phyloP scores from a whole-genome alignment of 2,797 vertebrate species.

The Chrysocyon brachyurus region DNA sequence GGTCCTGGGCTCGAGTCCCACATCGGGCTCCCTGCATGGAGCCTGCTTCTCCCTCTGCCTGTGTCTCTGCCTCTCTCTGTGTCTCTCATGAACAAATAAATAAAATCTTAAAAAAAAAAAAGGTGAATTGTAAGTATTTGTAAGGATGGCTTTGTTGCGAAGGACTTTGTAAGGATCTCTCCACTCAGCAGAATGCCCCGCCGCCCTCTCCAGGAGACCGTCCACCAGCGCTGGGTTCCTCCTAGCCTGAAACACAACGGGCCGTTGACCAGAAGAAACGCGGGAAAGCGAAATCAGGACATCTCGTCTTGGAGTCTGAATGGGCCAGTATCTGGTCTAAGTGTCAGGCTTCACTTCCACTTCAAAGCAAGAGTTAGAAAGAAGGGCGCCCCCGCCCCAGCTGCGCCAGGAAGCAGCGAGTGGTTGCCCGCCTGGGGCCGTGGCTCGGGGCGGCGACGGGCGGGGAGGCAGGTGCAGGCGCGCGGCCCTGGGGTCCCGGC shows the following conservation, averaged over 20 bases:
- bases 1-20: too few species aligned
- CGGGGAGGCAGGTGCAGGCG: neutral
- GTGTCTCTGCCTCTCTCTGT: too few species aligned
- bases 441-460: too few species aligned
- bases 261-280: neutral
- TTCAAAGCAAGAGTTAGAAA: conserved; percentile 37
- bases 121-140: neutral
- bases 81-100: too few species aligned
- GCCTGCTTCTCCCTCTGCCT: too few species aligned
- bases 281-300: neutral
- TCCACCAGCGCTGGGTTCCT: neutral
- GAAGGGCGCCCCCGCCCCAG: conserved; percentile 37
- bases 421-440: neutral
- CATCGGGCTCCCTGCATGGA: too few species aligned
- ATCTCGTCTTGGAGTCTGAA: neutral
- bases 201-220: neutral
- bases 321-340: conserved; percentile 53
- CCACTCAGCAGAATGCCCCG: too few species aligned
- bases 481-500: too few species aligned
- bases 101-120: neutral
- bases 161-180: neutral
- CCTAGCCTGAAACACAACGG: neutral
- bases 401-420: neutral
- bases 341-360: conserved; percentile 35
- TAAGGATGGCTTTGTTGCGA: too few species aligned